Base-by-base conservation (phyloP, 2,113 vertebrate genomes). In the Arenaria interpres region DNA sequence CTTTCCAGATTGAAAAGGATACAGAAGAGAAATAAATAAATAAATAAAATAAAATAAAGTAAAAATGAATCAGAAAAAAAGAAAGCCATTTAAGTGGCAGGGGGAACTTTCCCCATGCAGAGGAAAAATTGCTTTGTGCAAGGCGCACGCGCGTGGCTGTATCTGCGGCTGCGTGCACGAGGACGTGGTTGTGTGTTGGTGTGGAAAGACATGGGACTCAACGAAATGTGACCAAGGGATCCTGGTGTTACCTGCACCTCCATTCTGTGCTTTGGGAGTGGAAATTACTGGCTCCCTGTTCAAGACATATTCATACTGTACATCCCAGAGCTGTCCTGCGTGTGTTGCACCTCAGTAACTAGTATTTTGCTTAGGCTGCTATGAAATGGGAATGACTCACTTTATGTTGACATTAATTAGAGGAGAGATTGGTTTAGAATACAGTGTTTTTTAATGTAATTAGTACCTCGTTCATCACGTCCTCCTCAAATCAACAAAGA, bases 11-110 rank as follows among this genome's bases (percentile, higher is more conserved):
- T 99, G 98, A 99, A 99, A 99, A 98, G 98, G 98, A 98, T 98
- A 98, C 98, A 98, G 99, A 98, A 99, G 98, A 98, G 98, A 99
- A 99, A 99, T 98, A 98, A 98, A 99, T 97, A 98, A 99, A 99
- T 98, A 98, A 99, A 53, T 98, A 98, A 98, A 98, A 98, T 97
- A 98, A 98, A 98, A 97, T 97, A 98, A 98, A 98, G 97, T 98
- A 98, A 98, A 98, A 98, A 98, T 98, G 97, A 98, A 98, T 98
- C 95, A 73, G 66, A 9, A 93, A 96, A 97, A 16, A 54, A 98
- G 69, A 81, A 98, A 97, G 92, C 96, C 62, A 97, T 98, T 98
- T 98, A 98, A 98, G 98, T 98, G 97, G 97, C 98, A 98, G 98
- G 88, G 75, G 96, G 97, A 98, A 98, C 96, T 97, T 98, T 98